These are phyloP conservation scores for Eretmocerus hayati DNA, from an alignment of 2,888 invertebrate genomes.

Conservation along the genomic window DNA sequence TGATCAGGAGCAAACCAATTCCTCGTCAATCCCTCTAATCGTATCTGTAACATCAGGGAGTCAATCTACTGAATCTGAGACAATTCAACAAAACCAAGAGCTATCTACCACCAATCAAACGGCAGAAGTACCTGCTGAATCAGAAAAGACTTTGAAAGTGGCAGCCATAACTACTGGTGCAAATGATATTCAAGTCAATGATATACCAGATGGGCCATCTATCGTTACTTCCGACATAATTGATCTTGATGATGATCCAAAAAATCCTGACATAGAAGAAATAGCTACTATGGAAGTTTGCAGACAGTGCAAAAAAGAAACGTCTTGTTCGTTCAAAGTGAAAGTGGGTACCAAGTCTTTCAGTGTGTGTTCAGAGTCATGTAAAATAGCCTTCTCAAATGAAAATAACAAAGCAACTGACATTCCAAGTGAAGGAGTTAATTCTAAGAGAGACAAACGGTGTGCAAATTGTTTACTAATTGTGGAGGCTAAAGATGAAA, in stretches of 20 bases:
- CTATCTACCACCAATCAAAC: constrained; percentile 4
- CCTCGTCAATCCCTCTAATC: too few relatives aligned
- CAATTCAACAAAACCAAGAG: constrained; percentile 8
- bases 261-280: constrained; percentile 39
- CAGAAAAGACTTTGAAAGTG: constrained; percentile 18
- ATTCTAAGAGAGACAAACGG: constrained; percentile 42
- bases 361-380: constrained; percentile 40
- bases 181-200: constrained; percentile 12
- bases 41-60: too few relatives aligned
- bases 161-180: constrained; percentile 9
- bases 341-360: constrained; percentile 47
- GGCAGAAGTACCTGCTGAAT: constrained; percentile 28
- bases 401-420: constrained; percentile 40
- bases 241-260: constrained; percentile 50
- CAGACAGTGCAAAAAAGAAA: constrained; percentile 39
- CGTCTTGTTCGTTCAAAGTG: constrained; percentile 43
- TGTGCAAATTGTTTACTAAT: constrained; percentile 42
- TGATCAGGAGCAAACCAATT: constrained; percentile 20
- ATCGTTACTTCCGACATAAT: constrained; percentile 33
- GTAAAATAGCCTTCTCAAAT: constrained; percentile 35
- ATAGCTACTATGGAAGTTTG: constrained; percentile 34
- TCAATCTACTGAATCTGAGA: constrained; percentile 8
- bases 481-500: constrained; percentile 54
- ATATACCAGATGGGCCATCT: constrained; percentile 9
- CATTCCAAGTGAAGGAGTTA: constrained; percentile 42